Percentiles rank a stretch among this genome's conserved stretches.
phyloP scores from a whole-genome alignment of 1,140 invertebrate genomes.

The Dufourea novaeangliae region DNA sequence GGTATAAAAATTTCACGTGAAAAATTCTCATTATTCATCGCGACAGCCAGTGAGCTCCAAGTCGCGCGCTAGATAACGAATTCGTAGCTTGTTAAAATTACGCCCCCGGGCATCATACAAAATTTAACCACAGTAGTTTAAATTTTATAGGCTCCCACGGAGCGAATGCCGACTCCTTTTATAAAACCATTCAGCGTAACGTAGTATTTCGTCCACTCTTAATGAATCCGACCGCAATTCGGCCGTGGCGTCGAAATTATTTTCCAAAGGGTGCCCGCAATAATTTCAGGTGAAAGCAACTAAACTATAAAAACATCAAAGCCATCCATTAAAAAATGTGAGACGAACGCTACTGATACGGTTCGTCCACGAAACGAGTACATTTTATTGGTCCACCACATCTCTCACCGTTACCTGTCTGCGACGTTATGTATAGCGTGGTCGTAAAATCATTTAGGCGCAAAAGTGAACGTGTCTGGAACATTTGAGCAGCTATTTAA shows the following conservation, averaged over 20 bases:
- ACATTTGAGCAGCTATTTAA: too few species aligned
- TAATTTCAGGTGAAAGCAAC: conserved; percentile 21
- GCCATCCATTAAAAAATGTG: background rate
- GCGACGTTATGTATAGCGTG: too few species aligned
- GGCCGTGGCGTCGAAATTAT: conserved; percentile 8
- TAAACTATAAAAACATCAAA: background rate
- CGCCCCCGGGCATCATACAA: background rate
- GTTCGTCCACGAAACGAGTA: background rate
- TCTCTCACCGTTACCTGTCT: background rate
- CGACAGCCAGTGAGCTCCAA: background rate
- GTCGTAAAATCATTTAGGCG: too few species aligned
- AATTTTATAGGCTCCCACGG: background rate
- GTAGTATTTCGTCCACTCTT: background rate
- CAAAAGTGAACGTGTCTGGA: too few species aligned
- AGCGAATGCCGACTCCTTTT: background rate
- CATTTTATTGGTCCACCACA: background rate
- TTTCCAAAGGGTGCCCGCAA: conserved; percentile 19
- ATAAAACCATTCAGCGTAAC: background rate
- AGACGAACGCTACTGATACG: background rate
- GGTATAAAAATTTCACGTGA: too few species aligned
- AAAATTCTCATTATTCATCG: too few species aligned
- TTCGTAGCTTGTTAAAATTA: background rate
- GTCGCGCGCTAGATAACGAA: background rate
- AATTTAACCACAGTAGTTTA: background rate
- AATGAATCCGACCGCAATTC: background rate